phyloP scores from a whole-genome alignment of 2,888 invertebrate genomes.

The Gonocerus acuteangulatus region DNA sequence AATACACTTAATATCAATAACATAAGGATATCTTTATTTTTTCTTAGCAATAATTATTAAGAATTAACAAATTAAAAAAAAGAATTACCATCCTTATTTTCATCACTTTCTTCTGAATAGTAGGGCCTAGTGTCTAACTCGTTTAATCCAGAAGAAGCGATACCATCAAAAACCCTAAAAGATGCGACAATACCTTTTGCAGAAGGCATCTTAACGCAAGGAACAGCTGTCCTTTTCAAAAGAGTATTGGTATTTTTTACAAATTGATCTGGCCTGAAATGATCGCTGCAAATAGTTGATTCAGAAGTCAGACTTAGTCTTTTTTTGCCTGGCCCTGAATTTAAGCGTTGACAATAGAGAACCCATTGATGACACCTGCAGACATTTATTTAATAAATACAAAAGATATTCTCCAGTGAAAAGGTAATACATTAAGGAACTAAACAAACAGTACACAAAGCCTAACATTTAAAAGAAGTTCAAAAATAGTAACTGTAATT shows the following conservation, averaged over 20 bases:
- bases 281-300: constrained; percentile 37
- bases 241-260: constrained; percentile 37
- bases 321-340: constrained; percentile 30
- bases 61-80: no score
- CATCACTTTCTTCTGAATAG: constrained; percentile 5
- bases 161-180: not conserved
- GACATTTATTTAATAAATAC: not conserved
- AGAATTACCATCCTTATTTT: constrained; percentile 8
- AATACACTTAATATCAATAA: no score
- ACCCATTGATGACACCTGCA: constrained; percentile 36
- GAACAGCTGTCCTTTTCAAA: constrained; percentile 38
- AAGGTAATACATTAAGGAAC: not conserved
- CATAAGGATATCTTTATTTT: no score
- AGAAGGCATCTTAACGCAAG: constrained; percentile 27
- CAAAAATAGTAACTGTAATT: no score
- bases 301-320: constrained; percentile 31
- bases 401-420: not conserved
- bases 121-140: not conserved
- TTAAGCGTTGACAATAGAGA: constrained; percentile 33
- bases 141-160: not conserved
- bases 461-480: no score
- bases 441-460: not conserved
- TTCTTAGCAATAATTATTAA: no score
- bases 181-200: no score
- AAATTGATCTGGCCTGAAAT: constrained; percentile 38